Base-by-base conservation (phyloP, 1,140 invertebrate genomes). In the Ceratosolen fusciceps region DNA sequence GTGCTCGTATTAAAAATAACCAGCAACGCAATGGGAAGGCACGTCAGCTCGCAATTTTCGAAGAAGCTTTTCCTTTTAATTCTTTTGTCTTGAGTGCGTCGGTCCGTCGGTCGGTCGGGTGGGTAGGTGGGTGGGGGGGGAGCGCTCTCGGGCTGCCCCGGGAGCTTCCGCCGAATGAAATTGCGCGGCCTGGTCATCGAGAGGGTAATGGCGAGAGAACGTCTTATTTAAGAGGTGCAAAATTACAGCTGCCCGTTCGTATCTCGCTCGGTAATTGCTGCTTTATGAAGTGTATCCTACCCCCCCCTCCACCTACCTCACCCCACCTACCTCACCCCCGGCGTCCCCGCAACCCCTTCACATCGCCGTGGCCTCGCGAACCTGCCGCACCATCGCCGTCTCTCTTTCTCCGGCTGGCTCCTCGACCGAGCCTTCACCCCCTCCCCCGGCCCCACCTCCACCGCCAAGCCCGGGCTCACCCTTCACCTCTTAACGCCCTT, bases 281-380 rank as follows among this genome's bases (percentile, higher is more conserved):
- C 83, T 90, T 89, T 90, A 90, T 90, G 89, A 90, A 88, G 90
- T 88, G 89, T 90, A 87, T 86, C 87, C 85, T 83, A 19, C 72
- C 83, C 71, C 74, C 39, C 58, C 29, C 78, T 65, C 74, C 84
- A 85, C 84, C 88, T 79, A 12, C 26, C 19, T 12, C 16, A 34
- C 85, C 88, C 80, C 12, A n/a, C 19, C 29, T 8, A 19, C 24
- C 24, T 58, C 24, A n/a, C n/a, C 1, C 54, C 2, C 24, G 7
- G 9, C 24, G 1, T n/a, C 26, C 10, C 58, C 58, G 12, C 19
- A 14, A 19, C 5, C 14, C 10, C 49, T 3, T 19, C 49, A 3
- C 49, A 14, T 4, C 10, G 12, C 49, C 14, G 3, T 3, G 39
- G 12, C 39, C 39, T 43, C 39, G n/a, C 39, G 39, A 43, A 43